Evolutionary conservation across 2,797 vertebrate genomes (phyloP), one percentile per base, ranked within the genome.

Genomic region (Mastacembelus armatus): DNA sequence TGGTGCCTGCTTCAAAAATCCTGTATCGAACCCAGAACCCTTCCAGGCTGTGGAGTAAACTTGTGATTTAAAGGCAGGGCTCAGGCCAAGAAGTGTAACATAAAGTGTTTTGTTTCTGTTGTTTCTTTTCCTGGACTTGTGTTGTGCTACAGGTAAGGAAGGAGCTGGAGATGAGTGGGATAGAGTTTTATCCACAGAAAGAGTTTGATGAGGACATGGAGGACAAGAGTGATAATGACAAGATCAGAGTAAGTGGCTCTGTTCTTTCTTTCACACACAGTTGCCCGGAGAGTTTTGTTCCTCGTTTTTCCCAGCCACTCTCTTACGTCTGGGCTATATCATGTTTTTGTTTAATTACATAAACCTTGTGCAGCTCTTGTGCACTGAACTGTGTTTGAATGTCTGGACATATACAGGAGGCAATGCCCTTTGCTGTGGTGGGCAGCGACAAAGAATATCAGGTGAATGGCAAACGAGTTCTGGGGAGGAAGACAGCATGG

Each of bases 371-470:
- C 26, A 7, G 21, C 19, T 42, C 14, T 21, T 49, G 19, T 50
- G 50, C 24, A 43, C 51, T 74, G 44, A 78, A 29, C 19, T 11
- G 4, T 58, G 32, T 43, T 38, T 29, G 68, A 69, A 80, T 65
- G 48, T 74, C 54, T 83, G n/a, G n/a, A n/a, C 38, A 19, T 79
- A 21, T 22, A 62, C 92, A 99, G 97, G 98, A 99, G 90, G 92
- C 93, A 56, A 98, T 98, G 96, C 98, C 98, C 49, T 98, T 99
- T 21, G 98, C 97, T 11, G 97, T 99, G 69, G 96, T 99, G 76
- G 98, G 98, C 72, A 99, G 98, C 0, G 97, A 99, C 90, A 99
- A 98, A 91, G 98, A 99, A 77, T 98, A 98, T 85, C 97, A 98
- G 89, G 97, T 98, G 75, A 98, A 98, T 14, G 93, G 95, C 69